Percentiles rank a stretch among this genome's conserved stretches.
Evolutionary conservation across 2,797 vertebrate genomes (phyloP).

Genomic region (Nyctalus aviator): DNA sequence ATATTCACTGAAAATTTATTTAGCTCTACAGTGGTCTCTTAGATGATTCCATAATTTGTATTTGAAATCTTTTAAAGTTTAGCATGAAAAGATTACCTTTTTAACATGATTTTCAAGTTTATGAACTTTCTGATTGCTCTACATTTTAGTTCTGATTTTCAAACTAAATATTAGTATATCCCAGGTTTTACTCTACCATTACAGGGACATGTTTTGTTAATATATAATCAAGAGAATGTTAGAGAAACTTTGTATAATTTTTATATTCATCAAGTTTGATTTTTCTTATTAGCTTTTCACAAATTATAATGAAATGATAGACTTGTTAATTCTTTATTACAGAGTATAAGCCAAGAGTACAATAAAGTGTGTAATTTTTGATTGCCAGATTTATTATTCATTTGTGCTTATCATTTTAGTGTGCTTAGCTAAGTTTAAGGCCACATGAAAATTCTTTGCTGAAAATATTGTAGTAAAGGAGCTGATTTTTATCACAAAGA

Average conservation of each 20-base stretch:
- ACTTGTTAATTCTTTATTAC: neutral
- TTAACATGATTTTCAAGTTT: conserved; percentile 42
- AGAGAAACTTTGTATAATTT: neutral
- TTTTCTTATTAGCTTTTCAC: neutral
- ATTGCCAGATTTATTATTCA: neutral
- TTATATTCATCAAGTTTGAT: neutral
- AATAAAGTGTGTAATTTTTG: neutral
- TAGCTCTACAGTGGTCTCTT: neutral
- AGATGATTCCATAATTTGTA: conserved; percentile 6
- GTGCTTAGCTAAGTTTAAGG: conserved; percentile 40
- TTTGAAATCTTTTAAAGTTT: conserved; percentile 20
- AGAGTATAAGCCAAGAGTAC: neutral
- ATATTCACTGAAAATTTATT: conserved; percentile 20
- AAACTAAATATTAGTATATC: conserved; percentile 2
- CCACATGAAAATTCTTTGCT: conserved; percentile 14
- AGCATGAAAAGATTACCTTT: neutral
- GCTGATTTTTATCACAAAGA: conserved; percentile 35
- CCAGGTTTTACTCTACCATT: neutral
- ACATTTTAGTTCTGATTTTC: conserved; percentile 38
- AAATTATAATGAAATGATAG: neutral
- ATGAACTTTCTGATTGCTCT: neutral
- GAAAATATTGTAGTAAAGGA: conserved; percentile 10
- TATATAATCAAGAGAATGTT: conserved; percentile 16
- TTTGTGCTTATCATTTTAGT: conserved; percentile 34
- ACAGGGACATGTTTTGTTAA: neutral